Conservation (phyloP, 2,113 vertebrate genomes). For the Elaphurus davidianus region DNA sequence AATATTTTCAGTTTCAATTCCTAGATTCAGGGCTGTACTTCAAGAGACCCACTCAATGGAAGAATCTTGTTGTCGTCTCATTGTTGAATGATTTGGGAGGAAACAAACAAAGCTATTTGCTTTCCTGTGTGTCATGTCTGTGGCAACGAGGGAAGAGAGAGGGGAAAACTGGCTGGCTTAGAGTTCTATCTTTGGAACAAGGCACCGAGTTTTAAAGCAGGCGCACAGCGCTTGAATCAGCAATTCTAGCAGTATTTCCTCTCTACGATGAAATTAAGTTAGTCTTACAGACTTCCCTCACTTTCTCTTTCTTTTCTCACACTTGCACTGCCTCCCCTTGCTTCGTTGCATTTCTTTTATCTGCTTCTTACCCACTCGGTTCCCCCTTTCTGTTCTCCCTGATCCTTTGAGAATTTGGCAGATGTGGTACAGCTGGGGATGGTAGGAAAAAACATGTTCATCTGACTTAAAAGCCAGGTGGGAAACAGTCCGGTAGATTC, state of each 20-base stretch:
- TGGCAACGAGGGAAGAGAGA: neutral
- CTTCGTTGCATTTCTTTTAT: neutral
- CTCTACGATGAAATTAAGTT: neutral
- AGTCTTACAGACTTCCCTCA: neutral
- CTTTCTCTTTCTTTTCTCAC: slow-evolving; percentile 69
- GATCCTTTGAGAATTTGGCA: neutral
- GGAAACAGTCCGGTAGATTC: neutral
- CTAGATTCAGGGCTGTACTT: neutral
- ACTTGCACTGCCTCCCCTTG: neutral
- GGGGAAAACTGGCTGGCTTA: neutral
- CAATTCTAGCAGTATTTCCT: neutral
- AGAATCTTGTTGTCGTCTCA: neutral
- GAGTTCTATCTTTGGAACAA: neutral
- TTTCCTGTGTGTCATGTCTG: neutral
- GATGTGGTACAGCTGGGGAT: too few species aligned
- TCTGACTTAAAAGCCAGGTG: neutral
- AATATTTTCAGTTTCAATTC: neutral
- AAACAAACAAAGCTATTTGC: neutral
- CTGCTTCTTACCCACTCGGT: neutral
- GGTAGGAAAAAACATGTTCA: neutral
- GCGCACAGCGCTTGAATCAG: neutral
- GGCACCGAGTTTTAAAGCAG: neutral
- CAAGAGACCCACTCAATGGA: neutral
- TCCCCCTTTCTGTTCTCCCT: neutral
- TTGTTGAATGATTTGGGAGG: neutral